Percentiles rank a stretch among this genome's conserved stretches.
Evolutionary conservation across 2,888 invertebrate species (phyloP).

Genomic region (Linnaemya tessellans): DNA sequence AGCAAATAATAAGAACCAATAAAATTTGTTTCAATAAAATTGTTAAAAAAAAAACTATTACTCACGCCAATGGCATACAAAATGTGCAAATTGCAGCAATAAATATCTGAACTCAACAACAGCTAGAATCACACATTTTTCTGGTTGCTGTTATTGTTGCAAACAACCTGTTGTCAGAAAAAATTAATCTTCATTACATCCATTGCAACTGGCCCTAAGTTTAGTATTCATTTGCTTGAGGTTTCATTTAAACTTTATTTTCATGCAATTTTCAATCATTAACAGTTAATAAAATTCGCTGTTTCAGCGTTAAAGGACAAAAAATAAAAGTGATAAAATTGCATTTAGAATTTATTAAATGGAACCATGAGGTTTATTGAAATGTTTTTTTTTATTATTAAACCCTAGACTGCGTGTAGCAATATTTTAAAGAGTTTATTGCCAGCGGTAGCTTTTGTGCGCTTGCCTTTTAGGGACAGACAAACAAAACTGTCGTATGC

Average conservation of each 20-base stretch:
- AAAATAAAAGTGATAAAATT: background rate
- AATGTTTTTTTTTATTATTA: background rate
- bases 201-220: background rate
- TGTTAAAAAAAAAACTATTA: background rate
- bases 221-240: background rate
- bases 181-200: background rate
- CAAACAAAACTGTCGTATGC: constrained; percentile 10
- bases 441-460: background rate
- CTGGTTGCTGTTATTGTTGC: background rate
- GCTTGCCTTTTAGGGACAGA: background rate
- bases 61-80: background rate
- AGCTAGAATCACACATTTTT: background rate
- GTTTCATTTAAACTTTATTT: background rate
- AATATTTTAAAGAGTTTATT: background rate
- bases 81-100: background rate
- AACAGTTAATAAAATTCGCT: constrained; percentile 34
- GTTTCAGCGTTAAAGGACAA: constrained; percentile 53
- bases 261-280: background rate
- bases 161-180: background rate
- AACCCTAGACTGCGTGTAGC: constrained; percentile 11
- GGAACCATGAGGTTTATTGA: constrained; percentile 32
- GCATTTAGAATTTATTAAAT: constrained; percentile 26
- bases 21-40: background rate
- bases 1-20: background rate
- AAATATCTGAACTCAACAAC: background rate